Percentiles rank a stretch among this genome's conserved stretches.
Conservation (phyloP, 2,797 vertebrate species). For the Periparus ater region DNA sequence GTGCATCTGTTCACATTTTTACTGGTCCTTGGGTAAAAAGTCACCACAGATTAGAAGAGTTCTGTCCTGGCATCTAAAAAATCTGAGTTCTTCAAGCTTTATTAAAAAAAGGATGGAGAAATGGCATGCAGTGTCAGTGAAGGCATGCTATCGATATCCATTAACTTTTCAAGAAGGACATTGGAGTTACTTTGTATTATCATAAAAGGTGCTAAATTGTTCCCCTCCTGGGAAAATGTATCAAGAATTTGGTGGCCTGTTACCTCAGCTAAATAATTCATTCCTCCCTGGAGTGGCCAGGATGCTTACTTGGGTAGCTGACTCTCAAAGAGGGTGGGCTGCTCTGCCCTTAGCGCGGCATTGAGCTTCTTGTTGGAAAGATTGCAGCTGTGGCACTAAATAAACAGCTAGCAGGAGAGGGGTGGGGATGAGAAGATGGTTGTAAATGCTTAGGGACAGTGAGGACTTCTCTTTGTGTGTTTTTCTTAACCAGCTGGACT, state of each 20-base stretch:
- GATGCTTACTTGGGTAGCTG: background rate
- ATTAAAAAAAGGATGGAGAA: background rate
- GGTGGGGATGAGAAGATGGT: background rate
- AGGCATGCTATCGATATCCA: background rate
- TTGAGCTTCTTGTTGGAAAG: background rate
- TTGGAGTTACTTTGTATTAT: background rate
- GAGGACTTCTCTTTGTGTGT: background rate
- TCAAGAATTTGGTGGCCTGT: slow-evolving; percentile 8
- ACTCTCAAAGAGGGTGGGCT: background rate
- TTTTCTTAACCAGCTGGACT: background rate
- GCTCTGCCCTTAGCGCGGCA: background rate
- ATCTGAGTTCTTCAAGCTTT: background rate
- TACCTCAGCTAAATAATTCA: background rate
- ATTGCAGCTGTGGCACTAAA: background rate
- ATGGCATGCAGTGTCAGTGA: background rate
- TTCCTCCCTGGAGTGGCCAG: background rate
- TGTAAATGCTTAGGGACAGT: background rate
- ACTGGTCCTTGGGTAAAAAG: background rate
- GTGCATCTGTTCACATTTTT: background rate
- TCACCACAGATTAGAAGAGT: background rate
- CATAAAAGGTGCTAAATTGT: background rate
- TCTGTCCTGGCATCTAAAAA: background rate
- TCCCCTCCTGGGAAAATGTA: background rate
- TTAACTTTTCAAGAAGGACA: background rate
- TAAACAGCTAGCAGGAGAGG: background rate